Conservation (phyloP, 1,140 invertebrate genomes). For the Drosophila tani region DNA sequence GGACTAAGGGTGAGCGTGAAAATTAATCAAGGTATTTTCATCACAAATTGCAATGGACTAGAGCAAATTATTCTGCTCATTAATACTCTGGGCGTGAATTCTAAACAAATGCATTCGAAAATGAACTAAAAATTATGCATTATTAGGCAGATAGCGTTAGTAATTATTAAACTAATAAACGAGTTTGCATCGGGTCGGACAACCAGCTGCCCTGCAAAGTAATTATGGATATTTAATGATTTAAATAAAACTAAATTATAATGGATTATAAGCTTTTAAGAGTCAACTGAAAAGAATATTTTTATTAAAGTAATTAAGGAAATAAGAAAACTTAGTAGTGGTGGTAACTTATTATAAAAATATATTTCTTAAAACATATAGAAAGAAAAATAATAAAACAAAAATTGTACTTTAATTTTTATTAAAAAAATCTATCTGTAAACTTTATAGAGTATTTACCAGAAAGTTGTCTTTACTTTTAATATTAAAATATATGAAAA, state of each 20-base stretch:
- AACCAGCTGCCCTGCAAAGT: slow-evolving; percentile 9
- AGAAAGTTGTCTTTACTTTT: neutral
- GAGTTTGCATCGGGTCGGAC: neutral
- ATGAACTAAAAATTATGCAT: slow-evolving; percentile 57
- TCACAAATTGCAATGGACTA: slow-evolving; percentile 24
- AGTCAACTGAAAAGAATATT: neutral
- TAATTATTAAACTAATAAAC: slow-evolving; percentile 57
- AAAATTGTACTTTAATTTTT: neutral
- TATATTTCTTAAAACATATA: neutral
- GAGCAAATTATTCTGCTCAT: slow-evolving; percentile 43
- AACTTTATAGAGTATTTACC: neutral
- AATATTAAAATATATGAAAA: neutral
- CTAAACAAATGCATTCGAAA: slow-evolving; percentile 50
- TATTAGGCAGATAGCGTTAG: slow-evolving; percentile 51
- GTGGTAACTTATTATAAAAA: neutral
- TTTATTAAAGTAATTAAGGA: neutral
- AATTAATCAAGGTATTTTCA: slow-evolving; percentile 49
- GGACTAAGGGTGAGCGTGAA: slow-evolving; percentile 1
- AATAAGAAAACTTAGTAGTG: no score
- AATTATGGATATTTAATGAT: neutral
- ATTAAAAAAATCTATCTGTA: neutral
- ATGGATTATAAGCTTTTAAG: neutral
- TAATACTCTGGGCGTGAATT: slow-evolving; percentile 26
- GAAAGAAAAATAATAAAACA: neutral
- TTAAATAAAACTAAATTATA: no score